Base-by-base conservation (phyloP, 2,797 vertebrate genomes). In the Pelochelys cantorii region DNA sequence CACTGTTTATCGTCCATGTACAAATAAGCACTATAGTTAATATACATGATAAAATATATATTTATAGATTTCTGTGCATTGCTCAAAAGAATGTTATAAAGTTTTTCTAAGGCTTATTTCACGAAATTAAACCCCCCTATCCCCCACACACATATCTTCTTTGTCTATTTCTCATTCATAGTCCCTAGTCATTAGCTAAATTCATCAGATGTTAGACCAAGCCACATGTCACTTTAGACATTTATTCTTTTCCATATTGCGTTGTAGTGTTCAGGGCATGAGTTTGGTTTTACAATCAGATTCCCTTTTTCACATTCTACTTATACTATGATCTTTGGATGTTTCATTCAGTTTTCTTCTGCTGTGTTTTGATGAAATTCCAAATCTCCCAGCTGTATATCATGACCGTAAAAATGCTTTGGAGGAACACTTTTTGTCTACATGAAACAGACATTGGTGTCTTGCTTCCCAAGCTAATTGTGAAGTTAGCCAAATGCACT, bases 401-500 rank as follows among this genome's bases (percentile, higher is more conserved):
- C 86, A 85, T 90, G 82, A 90, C 37, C 93, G 82, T 93, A 78
- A 92, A 96, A 95, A 83, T 27, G 84, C 37, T 95, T 59, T 62
- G n/a, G 59, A 91, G 81, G 77, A 95, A 89, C 53, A 81, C 31
- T 83, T 82, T 87, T 75, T 31, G 65, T 88, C 85, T 93, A 57
- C 14, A 4, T 74, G 84, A 93, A 37, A 78, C 65, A 90, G 87
- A 86, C 81, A 79, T 29, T 31, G 81, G 84, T 96, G 87, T 91
- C 74, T 84, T 82, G 78, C 84, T 77, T 77, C 74, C n/a, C 34
- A 37, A 11, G 34, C 20, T 95, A 86, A 68, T 29, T 56, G 74
- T 93, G 84, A 93, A 92, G 74, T 88, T 96, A 95, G 92, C 87
- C 92, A 96, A 96, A 92, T 84, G 80, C 83, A 88, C 86, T 90